Conservation (phyloP, 2,797 vertebrate genomes). For the Macrochelys suwanniensis region DNA sequence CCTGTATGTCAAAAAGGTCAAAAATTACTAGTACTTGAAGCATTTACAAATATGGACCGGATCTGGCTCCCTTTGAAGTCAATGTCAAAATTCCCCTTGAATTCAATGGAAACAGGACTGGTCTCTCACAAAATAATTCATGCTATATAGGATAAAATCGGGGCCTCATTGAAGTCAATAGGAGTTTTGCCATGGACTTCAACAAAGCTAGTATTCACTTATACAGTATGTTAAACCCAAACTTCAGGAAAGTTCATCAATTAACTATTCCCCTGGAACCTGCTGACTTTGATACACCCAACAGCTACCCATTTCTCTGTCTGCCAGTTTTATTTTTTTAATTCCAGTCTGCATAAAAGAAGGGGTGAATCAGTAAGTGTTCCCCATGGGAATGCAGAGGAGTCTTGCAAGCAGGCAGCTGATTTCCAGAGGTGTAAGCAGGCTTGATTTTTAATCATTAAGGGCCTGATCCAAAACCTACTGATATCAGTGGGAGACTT, state of each 20-base stretch:
- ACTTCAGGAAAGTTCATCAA: neutral
- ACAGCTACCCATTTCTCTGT: neutral
- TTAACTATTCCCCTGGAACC: neutral
- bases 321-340: neutral
- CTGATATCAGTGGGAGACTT: neutral
- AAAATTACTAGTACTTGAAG: neutral
- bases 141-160: neutral
- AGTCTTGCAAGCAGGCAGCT: neutral
- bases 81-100: neutral
- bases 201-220: neutral
- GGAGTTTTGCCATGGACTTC: neutral
- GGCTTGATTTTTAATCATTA: neutral
- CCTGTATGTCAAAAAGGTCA: constrained; percentile 78
- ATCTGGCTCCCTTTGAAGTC: neutral
- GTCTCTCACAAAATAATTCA: neutral
- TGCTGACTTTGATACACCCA: neutral
- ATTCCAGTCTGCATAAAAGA: neutral
- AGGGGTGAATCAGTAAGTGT: neutral
- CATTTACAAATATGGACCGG: neutral
- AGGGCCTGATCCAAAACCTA: neutral
- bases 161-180: neutral
- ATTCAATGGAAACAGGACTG: neutral
- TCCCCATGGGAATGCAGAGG: neutral
- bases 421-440: neutral
- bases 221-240: neutral